These are phyloP conservation scores for Spilogale gracilis DNA, from an alignment of 2,113 vertebrate genomes.

Conservation along the genomic window DNA sequence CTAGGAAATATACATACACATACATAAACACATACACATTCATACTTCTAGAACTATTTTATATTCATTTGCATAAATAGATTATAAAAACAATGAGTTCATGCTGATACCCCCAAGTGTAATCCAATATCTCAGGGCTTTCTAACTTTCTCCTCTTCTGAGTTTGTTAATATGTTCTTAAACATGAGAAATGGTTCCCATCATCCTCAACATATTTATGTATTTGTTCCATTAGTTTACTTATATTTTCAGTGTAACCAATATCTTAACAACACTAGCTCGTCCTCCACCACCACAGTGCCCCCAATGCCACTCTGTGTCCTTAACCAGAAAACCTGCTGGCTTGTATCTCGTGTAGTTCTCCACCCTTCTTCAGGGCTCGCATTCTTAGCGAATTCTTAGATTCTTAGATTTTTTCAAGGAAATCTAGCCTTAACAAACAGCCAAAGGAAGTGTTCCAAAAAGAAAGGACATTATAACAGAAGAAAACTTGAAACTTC, in stretches of 20 bases:
- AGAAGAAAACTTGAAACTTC: background rate
- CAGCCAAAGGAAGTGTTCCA: background rate
- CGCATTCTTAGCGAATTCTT: background rate
- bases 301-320: background rate
- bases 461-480: background rate
- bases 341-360: background rate
- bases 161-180: background rate
- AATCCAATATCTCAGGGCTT: background rate
- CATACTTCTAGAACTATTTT: background rate
- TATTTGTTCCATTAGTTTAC: background rate
- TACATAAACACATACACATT: background rate
- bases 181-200: background rate
- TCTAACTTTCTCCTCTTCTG: background rate
- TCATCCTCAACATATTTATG: background rate
- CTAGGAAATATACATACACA: background rate
- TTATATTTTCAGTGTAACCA: background rate
- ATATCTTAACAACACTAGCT: background rate
- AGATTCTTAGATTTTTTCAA: no score
- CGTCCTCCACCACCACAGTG: background rate
- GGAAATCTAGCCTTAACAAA: background rate
- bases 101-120: background rate
- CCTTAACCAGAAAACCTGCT: background rate
- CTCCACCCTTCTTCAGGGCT: background rate
- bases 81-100: slow-evolving; percentile 38
- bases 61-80: background rate